Percentiles rank a stretch among this genome's conserved stretches.
Conservation (phyloP, 1,140 invertebrate genomes). For the Ditylenchus dipsaci region DNA sequence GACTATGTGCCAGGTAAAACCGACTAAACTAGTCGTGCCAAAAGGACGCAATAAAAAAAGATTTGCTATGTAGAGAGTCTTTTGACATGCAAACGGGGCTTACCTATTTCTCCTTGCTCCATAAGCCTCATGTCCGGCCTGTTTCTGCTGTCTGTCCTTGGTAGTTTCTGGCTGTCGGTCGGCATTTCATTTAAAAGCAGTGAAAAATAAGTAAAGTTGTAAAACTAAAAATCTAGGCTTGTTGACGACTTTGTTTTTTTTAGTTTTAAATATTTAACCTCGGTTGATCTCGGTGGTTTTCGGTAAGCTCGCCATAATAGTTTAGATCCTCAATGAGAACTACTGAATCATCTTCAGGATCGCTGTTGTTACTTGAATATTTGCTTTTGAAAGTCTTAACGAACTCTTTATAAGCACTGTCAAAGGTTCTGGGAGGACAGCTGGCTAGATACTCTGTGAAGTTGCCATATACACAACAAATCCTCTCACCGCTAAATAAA, state of each 20-base stretch:
- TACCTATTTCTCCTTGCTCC: constrained; percentile 6
- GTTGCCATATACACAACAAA: constrained; percentile 9
- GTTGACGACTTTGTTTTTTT: too few species aligned
- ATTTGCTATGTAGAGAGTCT: neutral
- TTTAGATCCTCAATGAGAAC: constrained; percentile 7
- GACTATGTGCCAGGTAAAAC: neutral
- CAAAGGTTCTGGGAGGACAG: neutral
- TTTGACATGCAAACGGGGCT: neutral
- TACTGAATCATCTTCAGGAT: constrained; percentile 2
- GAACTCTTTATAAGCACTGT: constrained; percentile 5
- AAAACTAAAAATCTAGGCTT: constrained; percentile 9
- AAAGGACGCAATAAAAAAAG: neutral
- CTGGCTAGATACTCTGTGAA: constrained; percentile 14
- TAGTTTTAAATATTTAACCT: too few species aligned
- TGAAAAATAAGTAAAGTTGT: constrained; percentile 10
- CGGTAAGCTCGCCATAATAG: neutral
- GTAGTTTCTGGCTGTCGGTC: neutral
- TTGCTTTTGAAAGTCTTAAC: neutral
- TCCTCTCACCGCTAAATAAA: constrained; percentile 11
- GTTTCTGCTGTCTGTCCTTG: neutral
- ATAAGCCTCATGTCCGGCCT: constrained; percentile 2
- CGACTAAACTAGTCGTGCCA: too few species aligned
- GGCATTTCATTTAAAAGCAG: neutral
- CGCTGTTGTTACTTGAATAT: neutral
- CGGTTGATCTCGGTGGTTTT: neutral